phyloP scores from a whole-genome alignment of 2,797 vertebrate genomes.

The Sebastes cheni region DNA sequence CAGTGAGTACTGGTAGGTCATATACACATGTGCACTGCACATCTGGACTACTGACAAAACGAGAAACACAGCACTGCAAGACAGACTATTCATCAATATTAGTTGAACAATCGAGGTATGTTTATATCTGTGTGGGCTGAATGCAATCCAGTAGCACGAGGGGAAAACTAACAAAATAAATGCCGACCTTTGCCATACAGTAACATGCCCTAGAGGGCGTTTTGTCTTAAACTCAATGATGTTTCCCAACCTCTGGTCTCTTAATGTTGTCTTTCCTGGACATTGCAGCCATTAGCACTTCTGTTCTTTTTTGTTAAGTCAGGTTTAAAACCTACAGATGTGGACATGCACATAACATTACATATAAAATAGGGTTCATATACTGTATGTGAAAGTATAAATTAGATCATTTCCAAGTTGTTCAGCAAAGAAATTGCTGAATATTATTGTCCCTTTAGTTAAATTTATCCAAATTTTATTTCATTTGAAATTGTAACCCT shows the following conservation, averaged over 20 bases:
- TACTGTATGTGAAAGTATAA: neutral
- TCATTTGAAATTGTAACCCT: neutral
- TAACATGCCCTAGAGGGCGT: neutral
- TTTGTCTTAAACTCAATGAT: neutral
- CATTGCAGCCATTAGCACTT: neutral
- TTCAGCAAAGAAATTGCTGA: neutral
- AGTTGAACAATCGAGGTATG: neutral
- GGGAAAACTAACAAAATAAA: conserved; percentile 1
- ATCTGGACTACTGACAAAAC: neutral
- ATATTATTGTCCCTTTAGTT: neutral
- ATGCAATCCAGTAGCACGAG: neutral
- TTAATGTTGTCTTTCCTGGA: neutral
- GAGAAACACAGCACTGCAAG: neutral
- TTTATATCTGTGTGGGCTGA: conserved; percentile 15
- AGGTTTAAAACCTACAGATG: neutral
- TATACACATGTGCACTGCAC: neutral
- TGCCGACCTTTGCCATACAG: neutral
- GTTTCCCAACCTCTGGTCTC: neutral
- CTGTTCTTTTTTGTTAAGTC: neutral
- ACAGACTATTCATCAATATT: neutral
- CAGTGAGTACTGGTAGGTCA: neutral
- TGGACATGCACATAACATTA: neutral
- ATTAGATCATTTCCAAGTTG: neutral
- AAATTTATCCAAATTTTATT: neutral
- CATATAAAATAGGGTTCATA: neutral